phyloP scores from a whole-genome alignment of 1,140 invertebrate species.

The Pollicipes pollicipes region DNA sequence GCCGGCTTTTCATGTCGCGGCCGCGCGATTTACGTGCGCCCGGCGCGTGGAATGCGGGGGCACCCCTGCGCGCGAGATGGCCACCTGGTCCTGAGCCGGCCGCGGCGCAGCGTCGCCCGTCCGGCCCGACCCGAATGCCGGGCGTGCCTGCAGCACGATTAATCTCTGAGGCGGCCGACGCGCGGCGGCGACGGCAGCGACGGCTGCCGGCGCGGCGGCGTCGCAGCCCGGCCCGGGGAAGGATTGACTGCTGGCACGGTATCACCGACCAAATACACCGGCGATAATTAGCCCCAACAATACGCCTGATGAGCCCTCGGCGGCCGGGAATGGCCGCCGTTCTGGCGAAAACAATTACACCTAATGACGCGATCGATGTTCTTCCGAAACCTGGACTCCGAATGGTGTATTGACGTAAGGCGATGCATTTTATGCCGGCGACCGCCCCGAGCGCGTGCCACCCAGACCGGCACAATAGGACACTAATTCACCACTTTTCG shows the following conservation, averaged over 20 bases:
- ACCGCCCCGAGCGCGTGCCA: not conserved
- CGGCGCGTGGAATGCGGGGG: too few relatives aligned
- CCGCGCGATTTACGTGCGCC: too few relatives aligned
- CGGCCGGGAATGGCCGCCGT: not conserved
- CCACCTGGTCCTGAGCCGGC: too few relatives aligned
- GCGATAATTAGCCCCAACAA: not conserved
- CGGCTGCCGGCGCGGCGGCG: too few relatives aligned
- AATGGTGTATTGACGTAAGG: not conserved
- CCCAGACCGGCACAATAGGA: not conserved
- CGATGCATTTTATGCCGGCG: not conserved
- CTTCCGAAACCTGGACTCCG: not conserved
- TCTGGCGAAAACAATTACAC: constrained; percentile 1
- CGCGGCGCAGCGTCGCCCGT: too few relatives aligned
- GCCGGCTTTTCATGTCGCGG: too few relatives aligned
- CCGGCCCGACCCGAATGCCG: not conserved
- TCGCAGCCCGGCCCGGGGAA: not conserved
- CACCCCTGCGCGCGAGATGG: too few relatives aligned
- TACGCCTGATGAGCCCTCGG: not conserved
- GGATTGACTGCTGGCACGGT: not conserved
- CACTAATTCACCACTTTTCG: constrained; percentile 1
- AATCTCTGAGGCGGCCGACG: not conserved
- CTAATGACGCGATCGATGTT: not conserved
- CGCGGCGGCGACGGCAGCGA: not conserved
- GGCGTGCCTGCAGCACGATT: not conserved
- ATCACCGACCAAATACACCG: not conserved